Evolutionary conservation across 1,140 invertebrate species (phyloP), one percentile per base, ranked within the genome.

Genomic region (Bombus pascuorum): DNA sequence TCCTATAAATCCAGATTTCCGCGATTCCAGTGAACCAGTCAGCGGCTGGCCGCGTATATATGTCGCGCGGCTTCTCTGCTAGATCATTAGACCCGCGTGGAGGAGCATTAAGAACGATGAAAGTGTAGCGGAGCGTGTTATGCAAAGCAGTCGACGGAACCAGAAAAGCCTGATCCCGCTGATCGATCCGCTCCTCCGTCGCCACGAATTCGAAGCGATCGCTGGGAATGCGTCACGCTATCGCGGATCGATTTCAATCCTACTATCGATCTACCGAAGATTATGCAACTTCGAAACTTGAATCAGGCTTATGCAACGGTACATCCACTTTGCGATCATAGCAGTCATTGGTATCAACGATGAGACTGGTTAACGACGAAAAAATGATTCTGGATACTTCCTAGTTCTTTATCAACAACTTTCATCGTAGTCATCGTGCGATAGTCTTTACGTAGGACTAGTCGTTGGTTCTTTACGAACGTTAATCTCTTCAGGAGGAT

Each of bases 121-220:
- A 85, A 85, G 83, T 85, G 83, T 85, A 80, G 83, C 83, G 10
- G 77, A 85, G 83, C 83, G 83, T 85, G 83, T 85, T 85, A 85
- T 85, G 83, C 83, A 80, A 85, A 85, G 22, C 68, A 85, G 83
- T 42, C 71, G 32, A 25, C 9, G 32, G 66, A 85, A 85, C 83
- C 83, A 73, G 83, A 85, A 85, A 85, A 85, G 83, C 83, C 83
- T 80, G 83, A 84, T 84, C 44, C 42, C 12, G 44, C 81, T 84
- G 66, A 80, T 78, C 75, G 82, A 79, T 59, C 74, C 15, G 25
- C 3, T 10, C 37, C 13, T 25, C 22, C 65, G 47, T 77, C 47
- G 34, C 59, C n/a, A 2, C 18, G 13, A 22, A 68, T 68, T 68
- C 66, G 66, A 68, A 32, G 3, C 18, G 12, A 22, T 68, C 25